These are phyloP conservation scores for Pantherophis vulpinus DNA, from an alignment of 2,797 vertebrate genomes.

Conservation along the genomic window DNA sequence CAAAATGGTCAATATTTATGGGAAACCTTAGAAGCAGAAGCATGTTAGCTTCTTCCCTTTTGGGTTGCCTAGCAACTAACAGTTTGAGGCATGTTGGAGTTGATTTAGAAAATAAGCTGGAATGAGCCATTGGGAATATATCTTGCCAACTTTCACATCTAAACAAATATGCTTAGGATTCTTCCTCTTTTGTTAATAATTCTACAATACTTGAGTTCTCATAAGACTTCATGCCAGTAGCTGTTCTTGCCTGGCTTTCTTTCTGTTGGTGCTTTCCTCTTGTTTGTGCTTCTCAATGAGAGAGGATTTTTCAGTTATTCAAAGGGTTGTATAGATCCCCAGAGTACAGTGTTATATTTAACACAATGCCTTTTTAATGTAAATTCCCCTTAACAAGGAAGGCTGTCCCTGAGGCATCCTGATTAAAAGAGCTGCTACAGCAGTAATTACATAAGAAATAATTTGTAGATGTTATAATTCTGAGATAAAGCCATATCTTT, in stretches of 20 bases:
- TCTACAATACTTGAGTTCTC: background rate
- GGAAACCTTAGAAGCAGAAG: background rate
- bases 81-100: background rate
- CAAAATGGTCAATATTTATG: background rate
- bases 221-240: background rate
- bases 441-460: constrained; percentile 60
- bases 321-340: constrained; percentile 1
- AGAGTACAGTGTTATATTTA: background rate
- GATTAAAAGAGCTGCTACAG: constrained; percentile 52
- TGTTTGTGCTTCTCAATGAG: background rate
- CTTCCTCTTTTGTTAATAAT: background rate
- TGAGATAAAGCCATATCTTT: background rate
- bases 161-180: background rate
- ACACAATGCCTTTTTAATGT: constrained; percentile 41
- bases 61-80: background rate
- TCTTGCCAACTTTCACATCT: background rate
- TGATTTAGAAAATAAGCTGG: background rate
- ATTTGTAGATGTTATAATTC: constrained; percentile 51
- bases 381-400: constrained; percentile 48
- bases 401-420: constrained; percentile 47
- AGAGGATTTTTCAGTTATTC: background rate
- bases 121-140: background rate
- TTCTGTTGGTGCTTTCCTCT: background rate
- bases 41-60: background rate
- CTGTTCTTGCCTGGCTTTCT: background rate